These are phyloP conservation scores for Plestiodon gilberti DNA, from an alignment of 2,113 vertebrate genomes.

Conservation along the genomic window DNA sequence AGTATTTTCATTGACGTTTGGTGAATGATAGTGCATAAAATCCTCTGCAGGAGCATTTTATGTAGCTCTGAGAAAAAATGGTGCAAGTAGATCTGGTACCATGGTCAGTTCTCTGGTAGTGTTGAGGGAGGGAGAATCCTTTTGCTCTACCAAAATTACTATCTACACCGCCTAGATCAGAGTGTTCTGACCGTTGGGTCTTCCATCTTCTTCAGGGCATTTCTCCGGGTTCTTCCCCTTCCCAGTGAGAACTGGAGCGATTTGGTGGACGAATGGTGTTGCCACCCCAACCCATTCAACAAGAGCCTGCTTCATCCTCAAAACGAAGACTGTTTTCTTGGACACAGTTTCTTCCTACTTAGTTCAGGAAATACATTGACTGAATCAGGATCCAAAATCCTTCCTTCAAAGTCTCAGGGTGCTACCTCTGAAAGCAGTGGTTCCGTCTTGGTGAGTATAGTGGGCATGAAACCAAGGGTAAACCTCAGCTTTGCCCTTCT, in stretches of 20 bases:
- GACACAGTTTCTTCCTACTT: constrained; percentile 88
- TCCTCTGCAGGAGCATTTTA: too few relatives aligned
- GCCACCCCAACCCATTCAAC: constrained; percentile 92
- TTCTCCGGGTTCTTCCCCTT: constrained; percentile 89
- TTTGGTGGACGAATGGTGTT: constrained; percentile 96
- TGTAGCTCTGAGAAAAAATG: too few relatives aligned
- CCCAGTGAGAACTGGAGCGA: constrained; percentile 91
- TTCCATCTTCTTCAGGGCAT: constrained; percentile 74
- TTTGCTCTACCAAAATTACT: too few relatives aligned
- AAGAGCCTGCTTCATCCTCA: constrained; percentile 83
- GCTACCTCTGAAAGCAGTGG: constrained; percentile 29
- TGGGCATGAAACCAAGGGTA: neutral
- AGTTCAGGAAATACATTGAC: constrained; percentile 65
- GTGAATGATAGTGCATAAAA: neutral
- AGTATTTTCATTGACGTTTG: neutral
- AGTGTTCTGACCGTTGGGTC: neutral
- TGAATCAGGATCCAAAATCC: constrained; percentile 48
- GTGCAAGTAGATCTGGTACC: too few relatives aligned
- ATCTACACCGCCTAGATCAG: neutral
- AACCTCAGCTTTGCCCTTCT: neutral
- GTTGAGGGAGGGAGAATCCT: too few relatives aligned
- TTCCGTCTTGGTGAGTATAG: constrained; percentile 59
- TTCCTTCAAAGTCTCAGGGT: neutral
- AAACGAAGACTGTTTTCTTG: constrained; percentile 88
- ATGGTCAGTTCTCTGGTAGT: too few relatives aligned